Base-by-base conservation (phyloP, 2,888 invertebrate species). In the Pheosia tremula region DNA sequence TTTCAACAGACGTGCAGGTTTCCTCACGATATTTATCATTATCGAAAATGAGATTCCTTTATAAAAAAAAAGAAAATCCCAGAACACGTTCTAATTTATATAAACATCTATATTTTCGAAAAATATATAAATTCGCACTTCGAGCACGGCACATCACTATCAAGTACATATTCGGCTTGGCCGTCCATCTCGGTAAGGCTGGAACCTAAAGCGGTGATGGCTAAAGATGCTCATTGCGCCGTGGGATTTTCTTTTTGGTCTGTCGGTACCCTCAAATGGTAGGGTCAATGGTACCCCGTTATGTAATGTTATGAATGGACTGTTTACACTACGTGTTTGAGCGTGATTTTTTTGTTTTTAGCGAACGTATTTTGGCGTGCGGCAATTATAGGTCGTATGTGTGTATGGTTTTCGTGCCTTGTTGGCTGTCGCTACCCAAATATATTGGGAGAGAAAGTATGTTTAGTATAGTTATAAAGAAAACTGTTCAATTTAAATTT, bases 171-270 rank as follows among this genome's bases (percentile, higher is more conserved):
- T 87, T 87, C 86, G 88, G 88, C 74, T 69, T 67, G 59, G 57
- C 53, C 57, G 65, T 72, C 72, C 71, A 80, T 81, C 88, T 86
- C 77, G 60, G 82, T 86, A 88, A 82, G 87, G 86, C 68, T 61
- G 76, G 75, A 68, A 66, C 88, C 88, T 86, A 86, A 88, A 86
- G 78, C 68, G 86, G 86, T 72, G 65, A 61, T 67, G 75, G 80
- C 78, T 83, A 84, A 86, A 89, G 87, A 87, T 82, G 80, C 83
- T 84, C 82, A 82, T 85, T 85, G 87, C 78, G 75, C 77, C 66
- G 66, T 75, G 81, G 80, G 82, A 78, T 81, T 82, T 83, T 80
- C 86, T 84, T 84, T 90, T 89, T 86, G 88, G 90, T 82, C 73
- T 62, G 83, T 60, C 66, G 39, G 39, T 39, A 39, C 45, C 79